These are phyloP conservation scores for Pseudochirops cupreus DNA, from an alignment of 2,797 vertebrate genomes.

Conservation along the genomic window DNA sequence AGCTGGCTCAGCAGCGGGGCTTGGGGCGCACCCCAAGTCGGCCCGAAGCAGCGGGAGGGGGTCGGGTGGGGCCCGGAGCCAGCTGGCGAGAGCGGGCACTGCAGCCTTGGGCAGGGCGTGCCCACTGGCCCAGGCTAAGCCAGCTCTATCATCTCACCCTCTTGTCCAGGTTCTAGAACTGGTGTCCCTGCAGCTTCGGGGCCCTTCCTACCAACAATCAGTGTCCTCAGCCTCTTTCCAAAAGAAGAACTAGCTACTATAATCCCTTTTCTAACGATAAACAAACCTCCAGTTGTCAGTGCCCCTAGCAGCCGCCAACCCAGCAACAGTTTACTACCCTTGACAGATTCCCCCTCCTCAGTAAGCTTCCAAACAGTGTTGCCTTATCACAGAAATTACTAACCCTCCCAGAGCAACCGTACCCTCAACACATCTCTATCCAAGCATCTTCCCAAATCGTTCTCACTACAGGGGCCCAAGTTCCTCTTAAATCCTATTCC, in stretches of 20 bases:
- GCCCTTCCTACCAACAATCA: conserved; percentile 1
- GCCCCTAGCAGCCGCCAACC: background rate
- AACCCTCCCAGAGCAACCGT: background rate
- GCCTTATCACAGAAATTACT: conserved; percentile 15
- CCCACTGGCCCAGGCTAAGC: conserved; percentile 51
- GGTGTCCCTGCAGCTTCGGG: conserved; percentile 57
- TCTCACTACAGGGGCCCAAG: background rate
- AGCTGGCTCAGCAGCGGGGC: conserved; percentile 63
- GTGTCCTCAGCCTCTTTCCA: conserved; percentile 6
- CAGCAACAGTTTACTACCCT: conserved; percentile 47
- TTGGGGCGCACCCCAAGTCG: conserved; percentile 61
- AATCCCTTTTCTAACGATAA: background rate
- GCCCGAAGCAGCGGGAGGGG: conserved; percentile 61
- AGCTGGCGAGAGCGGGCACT: conserved; percentile 72
- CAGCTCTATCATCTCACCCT: conserved; percentile 48
- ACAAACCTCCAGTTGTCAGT: background rate
- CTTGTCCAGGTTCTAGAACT: conserved; percentile 31
- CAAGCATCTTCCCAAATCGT: background rate
- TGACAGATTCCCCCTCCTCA: conserved; percentile 13
- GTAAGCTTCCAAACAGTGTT: background rate
- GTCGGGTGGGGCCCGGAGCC: conserved; percentile 69
- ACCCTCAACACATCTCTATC: background rate
- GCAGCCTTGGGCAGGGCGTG: conserved; percentile 79
- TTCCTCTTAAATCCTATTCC: background rate
- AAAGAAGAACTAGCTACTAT: conserved; percentile 7